These are phyloP conservation scores for Elymnias hypermnestra DNA, from an alignment of 1,140 invertebrate genomes.

Conservation along the genomic window DNA sequence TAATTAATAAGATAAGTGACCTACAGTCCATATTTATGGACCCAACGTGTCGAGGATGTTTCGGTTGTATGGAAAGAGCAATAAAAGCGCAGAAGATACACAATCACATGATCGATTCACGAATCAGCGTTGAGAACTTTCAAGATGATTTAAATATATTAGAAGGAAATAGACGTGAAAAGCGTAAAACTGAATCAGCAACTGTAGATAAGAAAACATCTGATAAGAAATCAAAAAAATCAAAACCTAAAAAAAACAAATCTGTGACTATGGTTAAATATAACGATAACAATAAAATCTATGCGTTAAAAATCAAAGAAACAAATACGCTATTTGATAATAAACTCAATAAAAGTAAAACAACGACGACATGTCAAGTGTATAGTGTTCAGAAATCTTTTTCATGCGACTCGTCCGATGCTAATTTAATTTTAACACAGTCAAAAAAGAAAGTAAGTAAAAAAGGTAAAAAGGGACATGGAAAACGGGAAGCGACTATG, in stretches of 20 bases:
- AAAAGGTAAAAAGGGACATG: slow-evolving; percentile 30
- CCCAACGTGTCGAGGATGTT: slow-evolving; percentile 30
- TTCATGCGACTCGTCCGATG: slow-evolving; percentile 40
- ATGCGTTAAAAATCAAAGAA: slow-evolving; percentile 53
- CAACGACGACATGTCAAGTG: slow-evolving; percentile 35
- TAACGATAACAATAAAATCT: slow-evolving; percentile 37
- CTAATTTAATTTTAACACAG: slow-evolving; percentile 29
- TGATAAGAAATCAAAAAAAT: slow-evolving; percentile 28
- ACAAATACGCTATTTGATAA: slow-evolving; percentile 20
- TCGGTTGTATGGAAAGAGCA: slow-evolving; percentile 43
- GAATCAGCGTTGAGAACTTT: slow-evolving; percentile 25
- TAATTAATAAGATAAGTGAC: slow-evolving; percentile 25
- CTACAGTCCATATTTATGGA: slow-evolving; percentile 39
- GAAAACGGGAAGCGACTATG: slow-evolving; percentile 14
- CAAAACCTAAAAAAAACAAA: slow-evolving; percentile 35
- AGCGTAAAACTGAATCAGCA: slow-evolving; percentile 19
- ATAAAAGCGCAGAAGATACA: slow-evolving; percentile 36
- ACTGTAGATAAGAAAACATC: slow-evolving; percentile 14
- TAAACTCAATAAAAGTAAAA: slow-evolving; percentile 21
- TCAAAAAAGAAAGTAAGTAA: slow-evolving; percentile 35
- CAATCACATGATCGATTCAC: slow-evolving; percentile 14
- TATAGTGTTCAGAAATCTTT: slow-evolving; percentile 42
- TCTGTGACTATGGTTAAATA: slow-evolving; percentile 44
- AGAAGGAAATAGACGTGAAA: slow-evolving; percentile 21
- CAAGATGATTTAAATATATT: slow-evolving; percentile 20